Evolutionary conservation across 35 echinoderm and acorn worm species (phyloP), one percentile per base, ranked within the genome.

Genomic region (Ophioderma brevispina): DNA sequence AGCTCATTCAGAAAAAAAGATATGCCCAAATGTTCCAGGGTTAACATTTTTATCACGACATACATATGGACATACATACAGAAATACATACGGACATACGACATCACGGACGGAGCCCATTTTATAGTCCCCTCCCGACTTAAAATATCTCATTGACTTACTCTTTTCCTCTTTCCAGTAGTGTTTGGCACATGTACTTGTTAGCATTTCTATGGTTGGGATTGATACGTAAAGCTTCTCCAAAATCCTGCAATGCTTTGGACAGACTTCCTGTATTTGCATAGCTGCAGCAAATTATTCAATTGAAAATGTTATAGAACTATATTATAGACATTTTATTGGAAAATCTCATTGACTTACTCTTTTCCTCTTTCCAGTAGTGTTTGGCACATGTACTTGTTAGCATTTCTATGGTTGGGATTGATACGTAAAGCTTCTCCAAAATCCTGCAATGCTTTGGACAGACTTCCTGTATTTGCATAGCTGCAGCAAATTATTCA

Each of bases 351-450:
- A 8, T 13, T 81, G 15, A 93, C 93, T 93, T 83, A 95, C 93
- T 98, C 80, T 88, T 95, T 98, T 33, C 92, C 93, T 82, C 93
- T 98, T 70, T 95, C 96, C 14, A 95, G 13, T 18, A 98, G 82
- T 4, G 96, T 98, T 42, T 98, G 80, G 77, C 90, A 95, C 87
- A 98, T 92, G 80, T 98, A 98, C 79, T 92, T 98, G 38, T 92
- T 98, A 79, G 96, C 96, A 70, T 98, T 98, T 37, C 90, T 86
- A 38, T 98, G 96, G n/a, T 85, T 78, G 0, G 96, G 85, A 79
- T 95, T 93, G 21, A 94, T 76, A 43, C 82, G 56, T 25, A 98
- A 76, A n/a, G 96, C 96, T 36, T 92, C 80, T 31, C 89, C 87
- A 90, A 98, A 98, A 70, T 98, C 96, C 28, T 90, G 79, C 39